Evolutionary conservation across 2,888 invertebrate genomes (phyloP).

Genomic region (Mylabris sibirica): DNA sequence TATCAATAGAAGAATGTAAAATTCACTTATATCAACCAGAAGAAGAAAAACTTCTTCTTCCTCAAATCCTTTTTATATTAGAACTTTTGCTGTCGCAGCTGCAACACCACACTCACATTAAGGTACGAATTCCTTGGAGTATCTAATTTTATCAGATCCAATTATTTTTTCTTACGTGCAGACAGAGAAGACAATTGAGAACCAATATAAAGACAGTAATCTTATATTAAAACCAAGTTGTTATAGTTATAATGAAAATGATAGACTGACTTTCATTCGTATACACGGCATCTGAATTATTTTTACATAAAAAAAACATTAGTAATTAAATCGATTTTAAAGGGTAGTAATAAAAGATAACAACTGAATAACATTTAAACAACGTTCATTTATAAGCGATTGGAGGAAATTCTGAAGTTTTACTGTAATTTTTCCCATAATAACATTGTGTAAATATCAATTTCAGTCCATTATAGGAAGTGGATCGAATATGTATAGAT

Average conservation of each 20-base stretch:
- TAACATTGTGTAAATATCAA: too few relatives aligned
- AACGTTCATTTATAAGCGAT: too few relatives aligned
- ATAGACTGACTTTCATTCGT: too few relatives aligned
- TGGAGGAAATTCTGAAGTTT: too few relatives aligned
- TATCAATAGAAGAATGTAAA: not conserved
- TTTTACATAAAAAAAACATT: not conserved
- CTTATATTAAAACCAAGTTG: not conserved
- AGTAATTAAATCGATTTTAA: too few relatives aligned
- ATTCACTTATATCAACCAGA: not conserved
- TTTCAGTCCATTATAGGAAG: too few relatives aligned
- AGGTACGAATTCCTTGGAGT: not conserved
- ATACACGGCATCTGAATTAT: not conserved
- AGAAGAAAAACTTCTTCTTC: not conserved
- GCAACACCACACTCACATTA: not conserved
- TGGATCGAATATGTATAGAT: too few relatives aligned
- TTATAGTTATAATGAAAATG: not conserved
- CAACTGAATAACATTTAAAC: too few relatives aligned
- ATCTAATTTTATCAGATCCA: slow-evolving; percentile 3
- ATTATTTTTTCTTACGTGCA: not conserved
- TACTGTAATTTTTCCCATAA: too few relatives aligned
- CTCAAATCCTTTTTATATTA: not conserved
- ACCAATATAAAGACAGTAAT: not conserved
- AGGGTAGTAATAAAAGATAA: too few relatives aligned
- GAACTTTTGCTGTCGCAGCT: slow-evolving; percentile 7
- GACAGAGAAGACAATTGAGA: not conserved